phyloP scores from a whole-genome alignment of 1,140 invertebrate species.

The Aricia agestis region DNA sequence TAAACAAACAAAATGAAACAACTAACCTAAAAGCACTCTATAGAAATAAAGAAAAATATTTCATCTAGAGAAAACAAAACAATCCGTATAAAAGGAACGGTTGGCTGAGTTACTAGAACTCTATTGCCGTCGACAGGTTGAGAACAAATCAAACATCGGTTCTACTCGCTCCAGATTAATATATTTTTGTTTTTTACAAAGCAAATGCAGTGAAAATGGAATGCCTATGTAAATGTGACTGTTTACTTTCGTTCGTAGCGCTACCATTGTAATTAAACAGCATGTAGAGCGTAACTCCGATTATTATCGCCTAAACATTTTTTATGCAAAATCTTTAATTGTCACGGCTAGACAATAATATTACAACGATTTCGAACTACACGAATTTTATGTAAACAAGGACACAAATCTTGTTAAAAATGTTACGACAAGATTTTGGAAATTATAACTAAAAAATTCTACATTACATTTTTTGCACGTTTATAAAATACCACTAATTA shows the following conservation, averaged over 20 bases:
- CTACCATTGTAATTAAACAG: not conserved
- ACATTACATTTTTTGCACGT: too few species aligned
- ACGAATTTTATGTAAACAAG: too few species aligned
- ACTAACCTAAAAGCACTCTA: too few species aligned
- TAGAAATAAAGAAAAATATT: too few species aligned
- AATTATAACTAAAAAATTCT: too few species aligned
- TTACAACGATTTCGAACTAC: not conserved
- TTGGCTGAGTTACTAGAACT: too few species aligned
- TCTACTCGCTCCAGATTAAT: not conserved
- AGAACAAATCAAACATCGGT: not conserved
- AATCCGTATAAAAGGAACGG: too few species aligned
- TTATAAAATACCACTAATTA: too few species aligned
- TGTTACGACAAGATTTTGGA: too few species aligned
- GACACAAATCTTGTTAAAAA: too few species aligned
- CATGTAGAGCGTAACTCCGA: not conserved
- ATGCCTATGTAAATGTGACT: not conserved
- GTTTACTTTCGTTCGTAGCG: conserved; percentile 11
- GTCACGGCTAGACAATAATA: not conserved
- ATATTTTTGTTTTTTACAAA: not conserved
- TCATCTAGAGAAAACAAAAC: too few species aligned
- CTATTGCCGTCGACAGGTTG: not conserved
- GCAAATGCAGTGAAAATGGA: conserved; percentile 16
- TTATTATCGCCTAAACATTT: not conserved
- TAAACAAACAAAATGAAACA: too few species aligned
- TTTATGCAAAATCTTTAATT: not conserved